A percentile compares a stretch with the other conserved stretches of the same genome.
Evolutionary conservation across 2,797 vertebrate genomes (phyloP).

Genomic region (Gobio occitaniae): DNA sequence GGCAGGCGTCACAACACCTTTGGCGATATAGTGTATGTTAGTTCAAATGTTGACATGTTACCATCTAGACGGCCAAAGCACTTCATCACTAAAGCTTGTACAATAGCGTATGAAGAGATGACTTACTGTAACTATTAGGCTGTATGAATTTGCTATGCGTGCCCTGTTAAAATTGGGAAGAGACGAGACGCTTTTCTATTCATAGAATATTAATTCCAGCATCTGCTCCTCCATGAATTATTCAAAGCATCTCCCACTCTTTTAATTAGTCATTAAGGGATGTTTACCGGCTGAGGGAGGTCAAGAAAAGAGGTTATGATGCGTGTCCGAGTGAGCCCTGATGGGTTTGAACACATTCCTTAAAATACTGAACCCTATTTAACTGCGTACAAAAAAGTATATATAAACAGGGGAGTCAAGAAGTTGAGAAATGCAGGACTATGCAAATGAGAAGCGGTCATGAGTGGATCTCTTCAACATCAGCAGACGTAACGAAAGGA

Average conservation of each 20-base stretch:
- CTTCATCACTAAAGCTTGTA: neutral
- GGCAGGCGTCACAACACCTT: too few species aligned
- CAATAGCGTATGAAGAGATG: too few species aligned
- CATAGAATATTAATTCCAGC: slow-evolving; percentile 64
- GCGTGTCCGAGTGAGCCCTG: neutral
- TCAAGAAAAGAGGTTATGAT: slow-evolving; percentile 60
- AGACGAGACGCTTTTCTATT: slow-evolving; percentile 50
- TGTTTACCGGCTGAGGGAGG: slow-evolving; percentile 72
- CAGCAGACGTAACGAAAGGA: neutral
- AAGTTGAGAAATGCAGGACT: neutral
- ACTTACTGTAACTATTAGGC: slow-evolving; percentile 19
- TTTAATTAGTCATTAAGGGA: slow-evolving; percentile 60
- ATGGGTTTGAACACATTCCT: neutral
- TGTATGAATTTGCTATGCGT: slow-evolving; percentile 30
- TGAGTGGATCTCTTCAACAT: too few species aligned
- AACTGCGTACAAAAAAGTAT: too few species aligned
- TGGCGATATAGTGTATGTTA: neutral
- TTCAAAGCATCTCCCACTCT: slow-evolving; percentile 73
- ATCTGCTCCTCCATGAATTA: slow-evolving; percentile 81
- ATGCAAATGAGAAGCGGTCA: neutral
- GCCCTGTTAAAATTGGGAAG: neutral
- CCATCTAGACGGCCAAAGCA: neutral
- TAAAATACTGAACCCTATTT: neutral
- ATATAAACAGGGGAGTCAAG: neutral
- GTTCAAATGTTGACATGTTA: neutral